Evolutionary conservation across 2,888 invertebrate species (phyloP), one percentile per base, ranked within the genome.

Genomic region (Aphidius colemani): DNA sequence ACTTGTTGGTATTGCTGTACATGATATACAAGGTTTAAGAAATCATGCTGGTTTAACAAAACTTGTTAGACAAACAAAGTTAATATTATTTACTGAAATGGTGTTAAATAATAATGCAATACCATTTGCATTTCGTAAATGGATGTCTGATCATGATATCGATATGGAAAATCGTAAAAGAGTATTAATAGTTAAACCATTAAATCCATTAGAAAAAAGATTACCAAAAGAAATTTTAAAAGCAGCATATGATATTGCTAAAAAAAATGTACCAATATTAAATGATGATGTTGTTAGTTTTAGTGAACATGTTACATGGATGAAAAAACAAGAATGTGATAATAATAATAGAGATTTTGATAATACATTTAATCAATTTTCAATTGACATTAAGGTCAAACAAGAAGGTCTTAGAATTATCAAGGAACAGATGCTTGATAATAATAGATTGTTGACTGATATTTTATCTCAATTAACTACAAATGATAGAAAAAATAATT

Each of bases 11-110:
- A 82, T 83, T 40, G 83, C 83, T 6, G 82, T 83, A 0, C 79
- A 82, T 60, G 83, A 83, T 63, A 83, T 83, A 62, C 82, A 84
- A 67, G 84, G 84, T 4, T 70, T 85, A 1, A 76, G 84, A 11
- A 84, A 83, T 72, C 83, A 84, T 13, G 85, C 85, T 0, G 84
- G 83, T 0, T 75, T 85, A 1, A 83, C 83, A 0, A 85, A 84
- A 67, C 74, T 85, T 2, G 83, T 84, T 0, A 77, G 84, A 7
- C 84, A 84, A 67, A 84, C 85, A 0, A 83, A 85, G 60, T 68
- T 85, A 55, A 84, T 85, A 10, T 74, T 84, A 3, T 84, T 84
- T 67, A 80, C 84, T 7, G 85, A 85, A 66, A 78, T 83, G 74
- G 82, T 84, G 1, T 68, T 85, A 9, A 83, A 83, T 63, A 82